phyloP scores from a whole-genome alignment of 2,888 invertebrate species.

The Coelopa pilipes region DNA sequence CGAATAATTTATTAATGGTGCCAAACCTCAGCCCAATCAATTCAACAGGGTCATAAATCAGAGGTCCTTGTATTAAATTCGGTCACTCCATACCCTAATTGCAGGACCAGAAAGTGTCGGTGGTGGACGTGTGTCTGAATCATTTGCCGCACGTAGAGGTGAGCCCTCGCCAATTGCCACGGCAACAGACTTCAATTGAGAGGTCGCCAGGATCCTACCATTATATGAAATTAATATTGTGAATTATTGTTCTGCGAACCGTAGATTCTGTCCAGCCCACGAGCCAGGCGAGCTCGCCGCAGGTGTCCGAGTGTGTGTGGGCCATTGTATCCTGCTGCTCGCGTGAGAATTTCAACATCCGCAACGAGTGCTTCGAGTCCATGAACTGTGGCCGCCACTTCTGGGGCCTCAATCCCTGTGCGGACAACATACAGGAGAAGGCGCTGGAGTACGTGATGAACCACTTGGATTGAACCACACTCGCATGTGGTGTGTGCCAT shows the following conservation, averaged over 20 bases:
- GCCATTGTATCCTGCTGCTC: conserved; percentile 81
- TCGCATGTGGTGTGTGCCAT: too few relatives aligned
- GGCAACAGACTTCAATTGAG: not conserved
- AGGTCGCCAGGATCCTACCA: not conserved
- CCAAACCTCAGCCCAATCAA: too few relatives aligned
- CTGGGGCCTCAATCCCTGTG: conserved; percentile 80
- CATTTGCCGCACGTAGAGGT: not conserved
- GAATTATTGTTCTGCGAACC: not conserved
- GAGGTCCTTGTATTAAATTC: too few relatives aligned
- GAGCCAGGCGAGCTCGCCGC: not conserved
- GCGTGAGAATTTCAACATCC: conserved; percentile 65
- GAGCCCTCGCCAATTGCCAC: not conserved
- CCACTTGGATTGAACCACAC: conserved; percentile 1
- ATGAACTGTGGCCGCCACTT: conserved; percentile 78
- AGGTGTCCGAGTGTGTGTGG: conserved; percentile 74
- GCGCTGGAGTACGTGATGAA: conserved; percentile 8
- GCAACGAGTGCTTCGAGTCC: conserved; percentile 75
- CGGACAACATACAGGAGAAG: conserved; percentile 67
- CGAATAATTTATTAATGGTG: too few relatives aligned
- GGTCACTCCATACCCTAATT: conserved; percentile 1
- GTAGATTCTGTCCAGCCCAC: not conserved
- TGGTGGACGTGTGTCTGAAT: not conserved
- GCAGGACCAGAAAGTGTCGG: not conserved
- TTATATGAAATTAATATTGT: not conserved
- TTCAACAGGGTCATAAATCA: too few relatives aligned